Base-by-base conservation (phyloP, 2,797 vertebrate genomes). In the Spinibarbus caldwelli region DNA sequence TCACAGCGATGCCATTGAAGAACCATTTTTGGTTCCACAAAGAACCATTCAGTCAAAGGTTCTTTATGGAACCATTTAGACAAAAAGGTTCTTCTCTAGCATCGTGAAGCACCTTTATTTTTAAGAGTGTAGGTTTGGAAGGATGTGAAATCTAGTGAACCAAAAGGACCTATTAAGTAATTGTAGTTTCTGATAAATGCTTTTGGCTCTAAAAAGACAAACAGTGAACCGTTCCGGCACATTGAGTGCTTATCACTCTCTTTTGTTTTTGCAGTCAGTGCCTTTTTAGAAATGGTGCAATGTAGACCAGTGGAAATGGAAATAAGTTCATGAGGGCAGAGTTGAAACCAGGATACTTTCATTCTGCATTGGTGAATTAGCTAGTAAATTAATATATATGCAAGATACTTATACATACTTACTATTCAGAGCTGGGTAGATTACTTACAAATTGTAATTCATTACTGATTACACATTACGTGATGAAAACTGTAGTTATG, bases 291-390 rank as follows among this genome's bases (percentile, higher is more conserved):
- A 45, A 73, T 73, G 71, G n/a, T 75, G 76, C 54, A 78, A 78
- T 78, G 36, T 43, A 23, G 7, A 14, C 1, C n/a, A 26, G 36
- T 59, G 23, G n/a, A 78, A 78, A 73, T 41, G 45, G 26, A 71
- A 83, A 34, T 43, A 72, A 83, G 17, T 62, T 78, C n/a, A 78
- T 11, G 6, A 43, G 80, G 31, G 19, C 38, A 64, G 41, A 84
- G 21, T 34, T 67, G 17, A 68, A 85, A 62, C 26, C 19, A 67
- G 73, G 62, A 34, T n/a, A 59, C 54, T 5, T 62, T 43, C 7
- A 41, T 73, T 29, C 26, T 31, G 49, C 72, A 73, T 66, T 41
- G 34, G 21, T 41, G 15, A 77, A 36, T 75, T 14, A 29, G 52
- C 29, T 75, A 19, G 26, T 49, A 72, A 72, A 19, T 26, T 5